These are phyloP conservation scores for Andrena hattorfiana DNA, from an alignment of 2,888 invertebrate genomes.

Conservation along the genomic window DNA sequence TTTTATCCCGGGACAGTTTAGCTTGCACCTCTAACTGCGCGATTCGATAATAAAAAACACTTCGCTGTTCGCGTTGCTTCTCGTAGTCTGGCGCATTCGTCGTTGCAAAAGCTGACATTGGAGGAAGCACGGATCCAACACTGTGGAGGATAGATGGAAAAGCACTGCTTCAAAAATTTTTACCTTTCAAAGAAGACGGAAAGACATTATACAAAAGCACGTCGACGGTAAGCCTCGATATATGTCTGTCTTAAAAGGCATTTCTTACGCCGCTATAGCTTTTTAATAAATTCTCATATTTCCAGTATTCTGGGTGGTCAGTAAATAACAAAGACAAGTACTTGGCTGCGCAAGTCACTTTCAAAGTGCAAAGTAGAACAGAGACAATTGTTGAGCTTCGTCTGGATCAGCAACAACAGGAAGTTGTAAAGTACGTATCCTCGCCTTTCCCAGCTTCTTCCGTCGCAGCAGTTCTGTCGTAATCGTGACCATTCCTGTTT, in stretches of 20 bases:
- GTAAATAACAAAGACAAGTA: slow-evolving; percentile 85
- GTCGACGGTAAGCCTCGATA: slow-evolving; percentile 84
- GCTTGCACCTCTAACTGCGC: not conserved
- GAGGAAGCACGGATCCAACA: slow-evolving; percentile 85
- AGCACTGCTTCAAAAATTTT: slow-evolving; percentile 87
- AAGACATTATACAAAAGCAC: slow-evolving; percentile 86
- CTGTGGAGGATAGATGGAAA: slow-evolving; percentile 88
- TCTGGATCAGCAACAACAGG: slow-evolving; percentile 80
- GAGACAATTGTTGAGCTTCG: slow-evolving; percentile 86
- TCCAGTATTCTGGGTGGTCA: slow-evolving; percentile 86
- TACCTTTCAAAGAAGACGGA: slow-evolving; percentile 86
- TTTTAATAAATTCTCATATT: slow-evolving; percentile 31
- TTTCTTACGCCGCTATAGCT: not conserved
- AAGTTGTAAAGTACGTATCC: slow-evolving; percentile 79
- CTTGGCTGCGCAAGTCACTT: slow-evolving; percentile 85
- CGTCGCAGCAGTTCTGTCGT: no score
- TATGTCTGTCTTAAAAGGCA: not conserved
- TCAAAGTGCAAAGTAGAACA: slow-evolving; percentile 85
- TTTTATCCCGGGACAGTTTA: not conserved
- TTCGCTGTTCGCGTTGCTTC: slow-evolving; percentile 7
- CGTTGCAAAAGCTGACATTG: slow-evolving; percentile 86
- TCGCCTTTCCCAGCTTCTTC: not conserved
- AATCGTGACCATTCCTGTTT: not conserved
- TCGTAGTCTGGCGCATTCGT: slow-evolving; percentile 87
- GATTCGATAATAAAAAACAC: not conserved